Conservation (phyloP, 2,888 invertebrate species). For the Conistra vaccinii region DNA sequence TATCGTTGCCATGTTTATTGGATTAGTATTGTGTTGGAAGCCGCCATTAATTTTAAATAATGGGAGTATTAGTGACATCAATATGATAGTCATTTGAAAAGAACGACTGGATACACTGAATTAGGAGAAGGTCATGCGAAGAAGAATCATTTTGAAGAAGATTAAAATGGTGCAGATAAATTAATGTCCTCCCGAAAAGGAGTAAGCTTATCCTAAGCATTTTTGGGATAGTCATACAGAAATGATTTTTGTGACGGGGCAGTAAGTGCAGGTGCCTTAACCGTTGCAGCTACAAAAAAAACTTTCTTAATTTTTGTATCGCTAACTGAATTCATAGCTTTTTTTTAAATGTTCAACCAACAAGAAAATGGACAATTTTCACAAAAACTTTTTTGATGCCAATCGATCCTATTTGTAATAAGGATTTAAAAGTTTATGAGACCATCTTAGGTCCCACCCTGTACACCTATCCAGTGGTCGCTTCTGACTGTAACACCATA, state of each 20-base stretch:
- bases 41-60: neutral
- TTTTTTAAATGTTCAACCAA: neutral
- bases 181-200: neutral
- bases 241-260: neutral
- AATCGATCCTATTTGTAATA: neutral
- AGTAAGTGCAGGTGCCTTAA: neutral
- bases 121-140: neutral
- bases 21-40: neutral
- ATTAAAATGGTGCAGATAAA: neutral
- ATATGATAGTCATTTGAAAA: neutral
- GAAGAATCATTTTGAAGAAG: neutral
- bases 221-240: neutral
- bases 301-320: neutral
- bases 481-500: neutral
- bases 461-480: neutral
- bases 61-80: neutral
- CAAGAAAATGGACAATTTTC: no score
- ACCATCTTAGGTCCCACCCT: neutral
- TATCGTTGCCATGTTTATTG: slow-evolving; percentile 3
- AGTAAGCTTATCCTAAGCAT: neutral
- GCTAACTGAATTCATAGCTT: neutral
- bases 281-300: neutral
- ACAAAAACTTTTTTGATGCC: neutral
- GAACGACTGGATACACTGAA: no score
- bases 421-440: neutral